A percentile compares a stretch with the other conserved stretches of the same genome.
Conservation (phyloP, 2,888 invertebrate species). For the Patella pellucida region DNA sequence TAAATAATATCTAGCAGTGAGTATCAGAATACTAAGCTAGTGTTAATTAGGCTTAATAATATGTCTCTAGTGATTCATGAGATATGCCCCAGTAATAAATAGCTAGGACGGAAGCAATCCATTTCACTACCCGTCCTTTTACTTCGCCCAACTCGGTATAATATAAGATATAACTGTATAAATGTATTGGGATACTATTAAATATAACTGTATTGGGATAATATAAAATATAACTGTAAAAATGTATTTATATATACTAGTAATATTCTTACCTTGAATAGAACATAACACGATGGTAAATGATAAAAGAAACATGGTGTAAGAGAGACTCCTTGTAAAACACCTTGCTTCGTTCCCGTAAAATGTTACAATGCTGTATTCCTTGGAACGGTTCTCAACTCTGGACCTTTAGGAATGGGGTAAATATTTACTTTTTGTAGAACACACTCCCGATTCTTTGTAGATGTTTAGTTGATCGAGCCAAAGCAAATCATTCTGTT, state of each 20-base stretch:
- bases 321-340: not conserved
- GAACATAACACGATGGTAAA: not conserved
- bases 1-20: too few species aligned
- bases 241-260: not conserved
- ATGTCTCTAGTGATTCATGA: too few species aligned
- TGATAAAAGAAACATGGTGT: not conserved
- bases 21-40: too few species aligned
- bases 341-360: not conserved
- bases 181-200: too few species aligned
- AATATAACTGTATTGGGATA: not conserved
- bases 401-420: conserved; percentile 1
- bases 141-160: too few species aligned
- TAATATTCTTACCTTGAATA: not conserved
- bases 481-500: not conserved
- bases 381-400: not conserved
- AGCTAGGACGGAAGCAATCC: too few species aligned
- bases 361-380: not conserved
- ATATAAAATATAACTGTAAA: not conserved
- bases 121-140: too few species aligned
- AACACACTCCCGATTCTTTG: conserved; percentile 2
- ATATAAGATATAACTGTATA: too few species aligned
- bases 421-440: not conserved
- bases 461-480: not conserved
- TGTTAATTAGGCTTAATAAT: too few species aligned
- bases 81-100: too few species aligned